phyloP scores from a whole-genome alignment of 2,113 vertebrate genomes.

The Peromyscus polionotus region DNA sequence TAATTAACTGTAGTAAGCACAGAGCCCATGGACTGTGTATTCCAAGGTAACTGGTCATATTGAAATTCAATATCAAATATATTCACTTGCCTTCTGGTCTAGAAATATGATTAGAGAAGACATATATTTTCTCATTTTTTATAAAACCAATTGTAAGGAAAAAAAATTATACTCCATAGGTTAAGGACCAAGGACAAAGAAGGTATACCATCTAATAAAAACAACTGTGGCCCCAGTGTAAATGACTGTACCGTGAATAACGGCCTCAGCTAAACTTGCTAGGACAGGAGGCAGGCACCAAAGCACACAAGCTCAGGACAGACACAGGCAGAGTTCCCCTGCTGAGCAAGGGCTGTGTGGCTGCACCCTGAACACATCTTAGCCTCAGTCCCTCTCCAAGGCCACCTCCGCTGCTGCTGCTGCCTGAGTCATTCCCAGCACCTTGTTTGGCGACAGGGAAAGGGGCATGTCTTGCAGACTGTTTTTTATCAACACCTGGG shows the following conservation, averaged over 20 bases:
- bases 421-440: conserved; percentile 33
- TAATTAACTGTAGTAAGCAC: conserved; percentile 34
- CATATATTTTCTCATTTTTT: conserved; percentile 1
- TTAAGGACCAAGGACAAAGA: conserved; percentile 57
- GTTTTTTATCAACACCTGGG: conserved; percentile 58
- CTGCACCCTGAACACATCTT: neutral
- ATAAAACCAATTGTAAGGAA: neutral
- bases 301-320: neutral
- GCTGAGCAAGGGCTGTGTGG: neutral
- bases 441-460: conserved; percentile 46
- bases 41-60: neutral
- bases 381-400: neutral
- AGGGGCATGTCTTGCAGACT: conserved; percentile 24
- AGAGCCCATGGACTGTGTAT: neutral
- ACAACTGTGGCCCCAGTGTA: neutral
- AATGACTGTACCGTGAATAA: neutral
- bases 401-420: neutral
- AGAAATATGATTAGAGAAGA: conserved; percentile 25
- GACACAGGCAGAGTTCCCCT: neutral
- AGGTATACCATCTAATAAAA: neutral
- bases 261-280: neutral
- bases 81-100: neutral
- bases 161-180: neutral
- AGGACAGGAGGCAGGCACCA: neutral
- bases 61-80: conserved; percentile 32